Conservation (phyloP, 2,888 invertebrate genomes). For the Phytoseiulus persimilis region DNA sequence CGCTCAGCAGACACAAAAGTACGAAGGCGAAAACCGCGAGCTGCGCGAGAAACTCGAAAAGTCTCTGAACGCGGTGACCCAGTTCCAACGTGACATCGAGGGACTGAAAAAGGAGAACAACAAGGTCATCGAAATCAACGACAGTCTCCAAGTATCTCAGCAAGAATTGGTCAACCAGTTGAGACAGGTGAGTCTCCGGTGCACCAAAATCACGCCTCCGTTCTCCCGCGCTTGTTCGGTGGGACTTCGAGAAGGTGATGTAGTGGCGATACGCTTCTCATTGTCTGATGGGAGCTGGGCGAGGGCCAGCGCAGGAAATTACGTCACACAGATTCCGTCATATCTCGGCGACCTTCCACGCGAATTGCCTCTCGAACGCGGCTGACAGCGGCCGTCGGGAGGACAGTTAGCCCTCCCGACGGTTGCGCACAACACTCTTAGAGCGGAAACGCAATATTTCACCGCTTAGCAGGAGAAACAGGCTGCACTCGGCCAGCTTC, state of each 20-base stretch:
- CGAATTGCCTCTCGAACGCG: background rate
- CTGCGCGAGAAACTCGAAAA: conserved; percentile 44
- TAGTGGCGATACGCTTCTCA: background rate
- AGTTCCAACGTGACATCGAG: conserved; percentile 45
- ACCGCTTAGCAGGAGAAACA: no score
- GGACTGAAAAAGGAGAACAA: conserved; percentile 42
- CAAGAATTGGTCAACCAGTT: conserved; percentile 25
- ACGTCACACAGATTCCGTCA: background rate
- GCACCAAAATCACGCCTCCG: no score
- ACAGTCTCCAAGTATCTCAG: conserved; percentile 17
- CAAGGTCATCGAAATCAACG: conserved; percentile 30
- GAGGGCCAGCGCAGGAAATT: background rate
- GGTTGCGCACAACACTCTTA: background rate
- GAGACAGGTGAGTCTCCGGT: conserved; percentile 32
- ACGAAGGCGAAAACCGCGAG: conserved; percentile 45
- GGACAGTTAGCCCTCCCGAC: background rate
- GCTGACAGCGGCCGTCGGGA: no score
- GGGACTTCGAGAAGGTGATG: no score
- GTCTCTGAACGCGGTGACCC: conserved; percentile 45
- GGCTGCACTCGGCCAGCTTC: no score
- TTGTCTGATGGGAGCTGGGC: background rate
- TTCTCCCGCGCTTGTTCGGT: no score
- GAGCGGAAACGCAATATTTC: background rate
- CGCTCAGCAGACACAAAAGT: conserved; percentile 42
- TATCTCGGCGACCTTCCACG: background rate